Evolutionary conservation across 37 sponge, comb jelly and placozoan genomes (phyloP).

Genomic region (Lycopodina hypogea): DNA sequence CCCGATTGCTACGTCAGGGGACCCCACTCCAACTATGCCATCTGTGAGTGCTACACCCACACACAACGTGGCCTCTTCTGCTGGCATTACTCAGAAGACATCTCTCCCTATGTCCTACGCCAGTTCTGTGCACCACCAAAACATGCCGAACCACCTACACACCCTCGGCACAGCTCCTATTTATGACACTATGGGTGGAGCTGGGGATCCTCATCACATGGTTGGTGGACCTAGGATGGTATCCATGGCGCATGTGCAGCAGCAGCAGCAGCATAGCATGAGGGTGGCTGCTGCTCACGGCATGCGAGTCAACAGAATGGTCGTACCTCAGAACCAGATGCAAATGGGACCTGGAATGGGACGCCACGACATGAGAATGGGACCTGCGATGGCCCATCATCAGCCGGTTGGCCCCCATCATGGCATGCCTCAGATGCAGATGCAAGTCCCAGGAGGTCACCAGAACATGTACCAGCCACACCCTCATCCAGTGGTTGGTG

Average conservation of each 20-base stretch:
- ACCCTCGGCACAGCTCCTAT: too few relatives aligned
- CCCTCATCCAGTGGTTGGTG: not conserved
- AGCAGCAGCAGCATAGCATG: conserved; percentile 10
- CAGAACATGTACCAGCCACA: conserved; percentile 14
- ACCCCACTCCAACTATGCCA: conserved; percentile 70
- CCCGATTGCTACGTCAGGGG: conserved; percentile 57
- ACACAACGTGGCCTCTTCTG: not conserved
- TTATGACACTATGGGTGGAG: too few relatives aligned
- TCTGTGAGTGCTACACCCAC: conserved; percentile 44
- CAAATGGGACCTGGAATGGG: not conserved
- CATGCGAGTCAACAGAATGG: not conserved
- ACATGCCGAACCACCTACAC: too few relatives aligned
- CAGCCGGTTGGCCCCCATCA: not conserved
- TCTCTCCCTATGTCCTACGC: not conserved
- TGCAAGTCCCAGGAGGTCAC: not conserved
- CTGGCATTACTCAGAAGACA: not conserved
- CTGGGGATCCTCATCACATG: too few relatives aligned
- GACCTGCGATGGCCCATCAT: conserved; percentile 6
- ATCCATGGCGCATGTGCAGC: not conserved
- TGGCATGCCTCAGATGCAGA: conserved; percentile 9
- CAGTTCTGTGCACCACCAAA: not conserved
- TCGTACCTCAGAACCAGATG: conserved; percentile 1
- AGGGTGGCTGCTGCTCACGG: not conserved
- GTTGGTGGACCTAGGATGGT: not conserved
- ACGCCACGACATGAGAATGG: conserved; percentile 8